Conservation (phyloP, 1,140 invertebrate species). For the Drosophila equinoxialis region DNA sequence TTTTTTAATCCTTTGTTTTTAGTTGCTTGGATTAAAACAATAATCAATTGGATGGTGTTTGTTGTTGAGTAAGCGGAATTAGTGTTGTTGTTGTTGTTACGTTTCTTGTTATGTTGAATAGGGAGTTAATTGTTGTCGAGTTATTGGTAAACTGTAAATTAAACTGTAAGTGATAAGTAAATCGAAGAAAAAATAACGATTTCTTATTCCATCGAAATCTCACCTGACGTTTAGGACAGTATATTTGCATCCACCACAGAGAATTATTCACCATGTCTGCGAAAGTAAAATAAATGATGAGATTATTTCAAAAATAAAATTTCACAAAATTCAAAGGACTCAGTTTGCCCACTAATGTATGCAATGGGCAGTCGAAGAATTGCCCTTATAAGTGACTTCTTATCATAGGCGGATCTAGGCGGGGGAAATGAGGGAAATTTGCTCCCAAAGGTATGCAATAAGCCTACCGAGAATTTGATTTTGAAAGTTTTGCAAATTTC, state of each 20-base stretch:
- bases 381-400: too few species aligned
- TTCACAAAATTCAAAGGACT: too few species aligned
- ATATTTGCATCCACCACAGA: conserved; percentile 75
- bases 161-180: not conserved
- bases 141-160: conserved; percentile 62
- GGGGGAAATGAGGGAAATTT: too few species aligned
- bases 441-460: too few species aligned
- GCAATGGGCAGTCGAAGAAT: too few species aligned
- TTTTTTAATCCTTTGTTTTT: conserved; percentile 18
- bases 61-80: conserved; percentile 58
- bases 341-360: too few species aligned
- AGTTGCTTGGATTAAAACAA: conserved; percentile 41
- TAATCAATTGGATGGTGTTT: conserved; percentile 43
- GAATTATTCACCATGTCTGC: conserved; percentile 80
- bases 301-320: too few species aligned
- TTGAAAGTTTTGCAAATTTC: too few species aligned
- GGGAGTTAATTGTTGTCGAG: conserved; percentile 64
- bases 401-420: too few species aligned
- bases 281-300: not conserved
- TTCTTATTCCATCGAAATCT: not conserved
- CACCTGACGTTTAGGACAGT: conserved; percentile 82
- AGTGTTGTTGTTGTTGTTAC: conserved; percentile 47
- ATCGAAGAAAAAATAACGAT: not conserved
- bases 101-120: conserved; percentile 82
- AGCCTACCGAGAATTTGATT: too few species aligned